phyloP scores from a whole-genome alignment of 2,113 vertebrate genomes.

The Nyctereutes procyonoides region DNA sequence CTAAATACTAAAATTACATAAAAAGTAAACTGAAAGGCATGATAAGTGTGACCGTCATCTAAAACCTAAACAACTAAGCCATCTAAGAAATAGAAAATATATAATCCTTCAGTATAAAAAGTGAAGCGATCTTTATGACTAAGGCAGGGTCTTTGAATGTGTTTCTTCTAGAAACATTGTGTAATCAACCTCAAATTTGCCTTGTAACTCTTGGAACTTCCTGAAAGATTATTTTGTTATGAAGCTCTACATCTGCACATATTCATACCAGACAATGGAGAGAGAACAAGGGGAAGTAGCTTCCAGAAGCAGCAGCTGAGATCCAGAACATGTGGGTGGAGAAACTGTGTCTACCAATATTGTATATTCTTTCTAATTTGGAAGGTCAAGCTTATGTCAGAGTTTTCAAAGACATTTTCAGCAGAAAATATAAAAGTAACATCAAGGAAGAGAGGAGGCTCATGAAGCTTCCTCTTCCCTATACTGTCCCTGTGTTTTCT shows the following conservation, averaged over 20 bases:
- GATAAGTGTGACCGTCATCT: not conserved
- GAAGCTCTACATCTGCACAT: slow-evolving; percentile 28
- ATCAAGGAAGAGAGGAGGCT: not conserved
- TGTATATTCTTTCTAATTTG: slow-evolving; percentile 22
- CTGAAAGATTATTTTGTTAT: slow-evolving; percentile 3
- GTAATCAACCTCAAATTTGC: not conserved
- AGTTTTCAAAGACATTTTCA: slow-evolving; percentile 46
- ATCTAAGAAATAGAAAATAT: not conserved
- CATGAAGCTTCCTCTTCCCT: not conserved
- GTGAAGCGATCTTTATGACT: not conserved
- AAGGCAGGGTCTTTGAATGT: not conserved
- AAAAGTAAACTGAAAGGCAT: not conserved
- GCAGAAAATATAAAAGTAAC: slow-evolving; percentile 13
- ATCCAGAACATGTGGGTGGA: slow-evolving; percentile 50
- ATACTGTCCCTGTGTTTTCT: not conserved
- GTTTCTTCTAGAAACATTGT: not conserved
- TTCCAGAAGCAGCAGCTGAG: slow-evolving; percentile 66
- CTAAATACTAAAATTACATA: not conserved
- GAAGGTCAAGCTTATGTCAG: slow-evolving; percentile 2
- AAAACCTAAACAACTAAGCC: not conserved
- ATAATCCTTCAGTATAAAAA: not conserved
- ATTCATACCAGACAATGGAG: slow-evolving; percentile 48
- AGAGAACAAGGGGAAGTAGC: slow-evolving; percentile 6
- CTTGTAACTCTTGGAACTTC: not conserved
- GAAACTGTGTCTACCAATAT: not conserved